These are phyloP conservation scores for Heliconius eleuchia DNA, from an alignment of 1,140 invertebrate genomes.

Conservation along the genomic window DNA sequence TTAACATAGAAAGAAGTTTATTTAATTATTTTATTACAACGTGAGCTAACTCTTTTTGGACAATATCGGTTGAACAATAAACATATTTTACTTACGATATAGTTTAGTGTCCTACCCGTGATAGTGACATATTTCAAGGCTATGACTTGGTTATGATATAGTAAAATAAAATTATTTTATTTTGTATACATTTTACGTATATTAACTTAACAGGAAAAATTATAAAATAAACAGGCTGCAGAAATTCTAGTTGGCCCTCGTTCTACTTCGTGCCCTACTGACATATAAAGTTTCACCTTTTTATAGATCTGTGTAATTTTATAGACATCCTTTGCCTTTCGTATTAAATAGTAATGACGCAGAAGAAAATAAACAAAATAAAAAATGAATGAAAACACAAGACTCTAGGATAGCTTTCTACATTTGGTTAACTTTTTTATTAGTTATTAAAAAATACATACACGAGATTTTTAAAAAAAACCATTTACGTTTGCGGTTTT, in stretches of 20 bases:
- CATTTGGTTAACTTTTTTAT: no score
- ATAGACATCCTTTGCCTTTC: slow-evolving; percentile 22
- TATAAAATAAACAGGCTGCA: not conserved
- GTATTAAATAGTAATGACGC: not conserved
- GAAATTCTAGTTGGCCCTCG: not conserved
- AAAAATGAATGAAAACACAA: not conserved
- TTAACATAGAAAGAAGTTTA: not conserved
- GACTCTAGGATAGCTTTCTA: no score
- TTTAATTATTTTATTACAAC: not conserved
- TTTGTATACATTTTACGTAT: not conserved
- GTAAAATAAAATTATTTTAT: no score
- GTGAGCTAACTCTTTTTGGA: no score
- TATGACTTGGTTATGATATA: no score
- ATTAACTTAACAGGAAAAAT: not conserved
- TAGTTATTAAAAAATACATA: no score
- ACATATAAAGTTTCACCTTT: slow-evolving; percentile 40
- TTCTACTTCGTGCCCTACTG: slow-evolving; percentile 30
- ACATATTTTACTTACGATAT: no score
- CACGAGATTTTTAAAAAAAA: no score
- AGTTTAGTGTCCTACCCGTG: no score
- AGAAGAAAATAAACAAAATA: not conserved
- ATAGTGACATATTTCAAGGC: no score
- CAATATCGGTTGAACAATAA: no score
- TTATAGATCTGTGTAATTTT: slow-evolving; percentile 32
- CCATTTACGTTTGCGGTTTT: no score